Base-by-base conservation (phyloP, 2,888 invertebrate genomes). In the Cephus pygmeus region DNA sequence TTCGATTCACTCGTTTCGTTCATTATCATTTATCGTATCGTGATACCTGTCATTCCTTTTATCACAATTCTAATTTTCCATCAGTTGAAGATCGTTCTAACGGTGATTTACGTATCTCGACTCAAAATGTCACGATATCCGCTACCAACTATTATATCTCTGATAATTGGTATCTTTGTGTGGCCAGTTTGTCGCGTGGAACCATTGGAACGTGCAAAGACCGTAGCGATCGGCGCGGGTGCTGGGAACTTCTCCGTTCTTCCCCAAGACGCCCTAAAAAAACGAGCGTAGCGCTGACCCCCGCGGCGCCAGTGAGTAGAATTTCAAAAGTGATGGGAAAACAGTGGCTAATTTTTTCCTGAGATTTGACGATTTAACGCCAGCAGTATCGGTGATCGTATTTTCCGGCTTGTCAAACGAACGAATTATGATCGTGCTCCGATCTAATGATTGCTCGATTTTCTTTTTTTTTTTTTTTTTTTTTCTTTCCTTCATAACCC, bases 131-230 rank as follows among this genome's bases (percentile, higher is more conserved):
- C 31, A 71, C 56, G 56, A 56, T 9, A 35, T 73, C 1, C 11
- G 15, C 31, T 33, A 68, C 12, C 74, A 73, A 75, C 30, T 77
- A 74, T 82, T 79, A 82, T 77, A 11, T 76, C 34, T 79, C 35
- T 73, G 56, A 81, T 85, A 86, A 83, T 83, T 81, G 82, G 80
- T 80, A 34, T 81, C 83, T 88, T 87, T 89, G 76, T 88, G 83
- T 87, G 84, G 82, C 79, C 82, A 90, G 90, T 90, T 84, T 87
- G 87, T 87, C 90, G 90, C 86, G 86, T 90, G 87, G 89, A 86
- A 87, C 85, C 86, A 85, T 86, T 85, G 87, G 85, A 84, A 86
- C 89, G 88, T 81, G 88, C 87, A 83, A 88, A 90, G 85, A 83
- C 82, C 82, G 84, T 87, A 87, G 87, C 87, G 81, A 88, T 89